Base-by-base conservation (phyloP, 2,113 vertebrate species). In the Atractosteus spatula region DNA sequence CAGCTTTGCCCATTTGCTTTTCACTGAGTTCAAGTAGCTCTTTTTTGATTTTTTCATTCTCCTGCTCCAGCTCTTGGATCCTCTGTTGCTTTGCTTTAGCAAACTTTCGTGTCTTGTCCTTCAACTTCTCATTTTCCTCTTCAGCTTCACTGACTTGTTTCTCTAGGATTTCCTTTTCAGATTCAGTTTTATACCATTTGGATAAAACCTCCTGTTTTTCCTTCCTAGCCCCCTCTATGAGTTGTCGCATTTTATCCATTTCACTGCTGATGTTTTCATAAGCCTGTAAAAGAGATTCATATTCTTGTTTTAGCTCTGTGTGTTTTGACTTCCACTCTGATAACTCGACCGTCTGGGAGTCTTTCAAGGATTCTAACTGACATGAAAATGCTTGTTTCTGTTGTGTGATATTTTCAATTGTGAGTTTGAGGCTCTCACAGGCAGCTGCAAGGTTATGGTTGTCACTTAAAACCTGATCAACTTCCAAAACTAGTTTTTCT, bases 361-460 rank as follows among this genome's bases (percentile, higher is more conserved):
- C 93, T 82, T 94, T 95, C 2, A 96, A 88, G 5, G 92, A 92
- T 72, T 94, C 93, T 0, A 96, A 85, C 70, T 96, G 94, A 76
- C 92, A 93, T 41, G 94, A 94, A 81, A 96, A 95, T 0, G 91
- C 94, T 80, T 90, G 89, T 74, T 96, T 96, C 78, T 96, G 94
- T 76, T 95, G 94, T 5, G 92, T 94, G 85, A 96, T 94, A 67
- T 81, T 92, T 72, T 96, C 93, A 68, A 96, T 94, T 41, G 94
- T 96, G 17, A 86, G 92, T 64, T 96, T 95, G 17, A 96, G 82
- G 74, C 94, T 96, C 71, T 94, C 94, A 54, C 95, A 96, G 0
- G 94, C 94, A 0, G 92, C 94, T 0, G 86, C 91, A 0, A 96
- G 85, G 76, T 88, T 95, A 71, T 90, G 87, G 0, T 96, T 96